phyloP scores from a whole-genome alignment of 2,113 vertebrate genomes.

The Mellivora capensis region DNA sequence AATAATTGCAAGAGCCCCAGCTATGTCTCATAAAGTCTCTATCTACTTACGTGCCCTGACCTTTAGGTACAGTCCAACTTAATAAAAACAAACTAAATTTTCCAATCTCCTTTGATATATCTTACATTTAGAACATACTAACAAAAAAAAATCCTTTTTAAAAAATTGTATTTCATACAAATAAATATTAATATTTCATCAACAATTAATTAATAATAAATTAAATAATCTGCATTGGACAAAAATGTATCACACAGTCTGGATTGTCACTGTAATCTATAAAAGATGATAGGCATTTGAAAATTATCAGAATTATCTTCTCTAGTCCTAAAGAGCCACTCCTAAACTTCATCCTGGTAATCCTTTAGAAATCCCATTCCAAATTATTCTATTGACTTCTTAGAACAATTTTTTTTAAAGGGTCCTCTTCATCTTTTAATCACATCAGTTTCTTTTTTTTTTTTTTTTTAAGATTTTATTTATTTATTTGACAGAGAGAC shows the following conservation, averaged over 20 bases:
- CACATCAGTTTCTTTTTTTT: too few species aligned
- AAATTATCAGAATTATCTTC: not conserved
- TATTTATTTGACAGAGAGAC: too few species aligned
- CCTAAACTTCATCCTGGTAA: not conserved
- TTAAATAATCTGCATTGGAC: not conserved
- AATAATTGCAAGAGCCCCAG: conserved; percentile 67
- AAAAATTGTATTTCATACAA: not conserved
- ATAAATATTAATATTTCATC: not conserved
- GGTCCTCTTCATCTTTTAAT: too few species aligned
- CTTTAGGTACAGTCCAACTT: conserved; percentile 67
- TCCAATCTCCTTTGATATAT: conserved; percentile 37
- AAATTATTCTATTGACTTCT: not conserved
- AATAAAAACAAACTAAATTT: conserved; percentile 72
- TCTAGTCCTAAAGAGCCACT: not conserved
- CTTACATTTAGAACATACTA: conserved; percentile 42
- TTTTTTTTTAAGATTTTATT: too few species aligned
- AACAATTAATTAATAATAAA: too few species aligned
- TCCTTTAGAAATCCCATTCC: not conserved
- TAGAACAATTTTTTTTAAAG: too few species aligned
- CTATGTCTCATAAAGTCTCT: conserved; percentile 54
- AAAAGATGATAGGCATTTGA: not conserved
- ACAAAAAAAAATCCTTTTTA: not conserved
- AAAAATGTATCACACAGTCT: not conserved
- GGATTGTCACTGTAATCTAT: not conserved
- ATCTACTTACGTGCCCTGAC: conserved; percentile 69